Base-by-base conservation (phyloP, 2,113 vertebrate species). In the Datnioides undecimradiatus region DNA sequence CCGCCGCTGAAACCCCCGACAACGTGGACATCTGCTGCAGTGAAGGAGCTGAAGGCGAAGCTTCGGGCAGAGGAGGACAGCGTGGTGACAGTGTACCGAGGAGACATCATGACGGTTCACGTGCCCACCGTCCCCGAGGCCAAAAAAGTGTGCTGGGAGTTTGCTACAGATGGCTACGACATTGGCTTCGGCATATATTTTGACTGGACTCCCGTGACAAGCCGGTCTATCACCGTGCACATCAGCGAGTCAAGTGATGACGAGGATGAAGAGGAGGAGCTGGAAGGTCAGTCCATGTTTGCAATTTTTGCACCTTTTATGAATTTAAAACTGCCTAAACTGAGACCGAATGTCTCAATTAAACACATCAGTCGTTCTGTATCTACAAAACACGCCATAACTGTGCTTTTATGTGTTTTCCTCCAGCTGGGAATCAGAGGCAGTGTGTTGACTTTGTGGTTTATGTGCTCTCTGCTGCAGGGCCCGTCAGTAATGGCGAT, bases 171-270 rank as follows among this genome's bases (percentile, higher is more conserved):
- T 7, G 94, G 97, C 85, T 99, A 99, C 0, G 98, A 99, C 91
- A 98, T 99, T 58, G 98, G 98, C 46, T 99, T 99, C 77, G 98
- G 98, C 59, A 94, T 99, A 69, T 99, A 98, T 91, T 99, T 99
- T 91, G 98, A 99, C 91, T 99, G 97, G 97, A 97, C 95, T 29
- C 94, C 97, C 0, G 96, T 98, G 71, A 98, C 97, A 7, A 97
- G 91, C 91, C 96, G 96, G 51, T 95, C 96, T 43, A 98, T 99
- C 91, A 99, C 98, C 0, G 97, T 99, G 82, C 98, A 99, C 76
- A 95, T 99, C 94, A 99, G 97, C 29, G 98, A 99, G 80, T 99
- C 97, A 52, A 99, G 98, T 27, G 98, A 99, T 73, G 98, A 99
- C 4, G 98, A 99, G 81, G 98, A 99, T 8, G 98, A 99, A 82